Base-by-base conservation (phyloP, 2,113 vertebrate species). In the Fulmarus glacialis region DNA sequence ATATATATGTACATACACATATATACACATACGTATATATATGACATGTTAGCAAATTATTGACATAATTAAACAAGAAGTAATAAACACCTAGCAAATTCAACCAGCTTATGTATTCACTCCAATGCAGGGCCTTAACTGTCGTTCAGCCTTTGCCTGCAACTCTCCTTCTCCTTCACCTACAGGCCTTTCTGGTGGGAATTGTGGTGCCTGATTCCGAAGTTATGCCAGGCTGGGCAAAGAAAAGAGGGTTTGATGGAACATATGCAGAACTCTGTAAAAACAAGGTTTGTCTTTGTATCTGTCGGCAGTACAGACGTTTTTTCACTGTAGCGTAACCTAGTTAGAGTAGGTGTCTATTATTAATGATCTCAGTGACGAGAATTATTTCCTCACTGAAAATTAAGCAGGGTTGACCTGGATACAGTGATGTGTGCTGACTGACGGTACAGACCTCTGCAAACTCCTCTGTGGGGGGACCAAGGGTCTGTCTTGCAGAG, bases 181-280 rank as follows among this genome's bases (percentile, higher is more conserved):
- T 32, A 12, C 97, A 99, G 99, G 99, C 99, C 48, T 99, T 99
- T 97, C 97, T 99, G 97, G 99, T 99, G 93, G 99, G 99, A 71
- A 99, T 99, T 66, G 99, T 99, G 56, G 99, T 99, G 85, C 99
- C 99, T 0, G 99, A 99, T 94, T 97, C 98, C 1, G 99, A 99
- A 95, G 98, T 99, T 38, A 99, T 99, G 98, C 99, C 99, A 59
- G 97, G 96, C 26, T 99, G 99, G 99, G 99, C 99, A 75, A 99
- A 98, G 97, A 99, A 99, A 94, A 99, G 97, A 97, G 99, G 99
- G 17, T 99, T 99, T 88, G 96, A 99, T 30, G 99, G 99, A 66
- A 98, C 98, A 2, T 99, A 98, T 40, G 90, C 89, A 84, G 99
- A 99, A 42, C 98, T 99, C 78, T 99, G 99, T 98, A 97, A 97